Base-by-base conservation (phyloP, 2,113 vertebrate genomes). In the Ophiodon elongatus region DNA sequence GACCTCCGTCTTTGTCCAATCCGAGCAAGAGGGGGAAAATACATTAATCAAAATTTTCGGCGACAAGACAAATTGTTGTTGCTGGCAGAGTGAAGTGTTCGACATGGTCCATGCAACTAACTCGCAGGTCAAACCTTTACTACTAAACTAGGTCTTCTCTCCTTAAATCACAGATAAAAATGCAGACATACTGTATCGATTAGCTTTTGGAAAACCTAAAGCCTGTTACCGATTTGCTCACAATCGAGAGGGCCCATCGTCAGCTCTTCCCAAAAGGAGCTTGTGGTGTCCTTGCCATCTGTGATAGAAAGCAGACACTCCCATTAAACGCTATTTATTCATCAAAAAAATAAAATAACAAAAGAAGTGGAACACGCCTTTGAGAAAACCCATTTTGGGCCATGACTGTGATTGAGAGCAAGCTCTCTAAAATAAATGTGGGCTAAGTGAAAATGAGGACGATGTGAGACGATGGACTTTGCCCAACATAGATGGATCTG, bases 391-490 rank as follows among this genome's bases (percentile, higher is more conserved):
- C 59, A 77, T 82, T 83, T 72, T 73, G 80, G 82, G 69, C 76
- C 73, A 62, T 29, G 41, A 45, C 52, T 66, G 25, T 11, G 81
- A 89, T 83, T 66, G 85, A 43, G 85, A 90, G 27, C 76, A 57
- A 60, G 74, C 43, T 77, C 59, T 80, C 60, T 78, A 69, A 73
- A 88, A 85, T 85, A 76, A 90, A 81, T 78, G 45, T 79, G 77
- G 65, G 80, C 86, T 79, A 76, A 68, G 70, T 85, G 52, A 78
- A 85, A 92, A 92, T 35, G 59, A 91, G 87, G 88, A 56, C 89
- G n/a, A 78, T 43, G 73, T 60, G 62, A 56, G 66, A 75, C 47
- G 17, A 78, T 66, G 82, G 81, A 82, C 83, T 81, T 74, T 39
- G 63, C 80, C 70, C 54, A 85, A 75, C 70, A 82, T 70, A 90